These are phyloP conservation scores for Ischnus inquisitorius DNA, from an alignment of 2,888 invertebrate species.

Conservation along the genomic window DNA sequence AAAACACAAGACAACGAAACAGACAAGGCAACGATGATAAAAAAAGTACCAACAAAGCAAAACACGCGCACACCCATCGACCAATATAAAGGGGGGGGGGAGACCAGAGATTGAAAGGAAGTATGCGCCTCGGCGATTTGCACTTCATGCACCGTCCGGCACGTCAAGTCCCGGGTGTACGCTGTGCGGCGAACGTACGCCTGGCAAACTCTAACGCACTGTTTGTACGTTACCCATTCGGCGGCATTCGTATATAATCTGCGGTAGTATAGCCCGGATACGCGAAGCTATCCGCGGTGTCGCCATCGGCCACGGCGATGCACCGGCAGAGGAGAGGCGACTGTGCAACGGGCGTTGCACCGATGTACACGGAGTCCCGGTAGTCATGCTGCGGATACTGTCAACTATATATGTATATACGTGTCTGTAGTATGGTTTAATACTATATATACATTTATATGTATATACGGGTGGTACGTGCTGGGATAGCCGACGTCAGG, in stretches of 20 bases:
- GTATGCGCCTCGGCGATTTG: slow-evolving; percentile 58
- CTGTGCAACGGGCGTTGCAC: slow-evolving; percentile 42
- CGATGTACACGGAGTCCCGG: slow-evolving; percentile 53
- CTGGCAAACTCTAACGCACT: slow-evolving; percentile 55
- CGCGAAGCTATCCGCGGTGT: slow-evolving; percentile 60
- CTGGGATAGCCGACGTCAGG: slow-evolving; percentile 33
- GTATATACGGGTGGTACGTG: slow-evolving; percentile 16
- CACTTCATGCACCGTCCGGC: slow-evolving; percentile 63
- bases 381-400: slow-evolving; percentile 58
- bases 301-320: slow-evolving; percentile 44
- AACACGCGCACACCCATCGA: slow-evolving; percentile 37
- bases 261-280: slow-evolving; percentile 55
- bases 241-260: slow-evolving; percentile 58
- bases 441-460: slow-evolving; percentile 4
- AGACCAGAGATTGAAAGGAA: slow-evolving; percentile 36
- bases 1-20: slow-evolving; percentile 35
- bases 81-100: slow-evolving; percentile 21
- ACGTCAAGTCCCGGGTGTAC: slow-evolving; percentile 60
- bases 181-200: slow-evolving; percentile 53
- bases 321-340: slow-evolving; percentile 44
- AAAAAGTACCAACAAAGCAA: neutral
- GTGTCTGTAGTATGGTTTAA: neutral
- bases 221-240: slow-evolving; percentile 30
- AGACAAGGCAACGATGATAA: slow-evolving; percentile 7
- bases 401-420: slow-evolving; percentile 51